Percentiles rank a stretch among this genome's conserved stretches.
These are phyloP conservation scores for Callosobruchus maculatus DNA, from an alignment of 2,888 invertebrate genomes.

Conservation along the genomic window DNA sequence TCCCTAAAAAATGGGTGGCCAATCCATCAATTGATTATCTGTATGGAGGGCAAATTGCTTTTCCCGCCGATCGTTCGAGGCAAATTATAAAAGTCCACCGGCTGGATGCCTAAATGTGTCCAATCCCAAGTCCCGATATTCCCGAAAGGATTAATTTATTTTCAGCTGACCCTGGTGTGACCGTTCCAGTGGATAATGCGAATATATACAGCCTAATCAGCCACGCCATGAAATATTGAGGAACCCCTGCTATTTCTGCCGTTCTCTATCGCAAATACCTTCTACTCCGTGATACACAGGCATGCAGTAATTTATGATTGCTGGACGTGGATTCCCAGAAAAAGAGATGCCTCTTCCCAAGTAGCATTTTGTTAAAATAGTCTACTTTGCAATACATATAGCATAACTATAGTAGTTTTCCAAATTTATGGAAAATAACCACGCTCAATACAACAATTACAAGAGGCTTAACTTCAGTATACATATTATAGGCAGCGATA, in stretches of 20 bases:
- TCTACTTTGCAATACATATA: too few relatives aligned
- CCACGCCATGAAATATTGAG: not conserved
- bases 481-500: too few relatives aligned
- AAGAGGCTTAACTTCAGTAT: too few relatives aligned
- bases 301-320: not conserved
- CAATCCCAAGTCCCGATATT: not conserved
- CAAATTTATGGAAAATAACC: too few relatives aligned
- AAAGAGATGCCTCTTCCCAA: too few relatives aligned
- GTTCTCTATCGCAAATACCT: not conserved
- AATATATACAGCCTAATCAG: not conserved
- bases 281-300: not conserved
- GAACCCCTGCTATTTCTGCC: not conserved
- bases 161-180: not conserved
- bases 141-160: not conserved
- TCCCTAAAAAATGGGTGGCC: not conserved
- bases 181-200: not conserved
- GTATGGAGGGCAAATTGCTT: not conserved
- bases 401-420: too few relatives aligned
- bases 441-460: too few relatives aligned
- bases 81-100: not conserved
- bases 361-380: too few relatives aligned
- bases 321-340: too few relatives aligned
- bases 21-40: not conserved
- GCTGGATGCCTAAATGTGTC: not conserved
- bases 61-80: not conserved